Percentiles rank a stretch among this genome's conserved stretches.
phyloP scores from a whole-genome alignment of 2,113 vertebrate species.

The Sialia sialis region DNA sequence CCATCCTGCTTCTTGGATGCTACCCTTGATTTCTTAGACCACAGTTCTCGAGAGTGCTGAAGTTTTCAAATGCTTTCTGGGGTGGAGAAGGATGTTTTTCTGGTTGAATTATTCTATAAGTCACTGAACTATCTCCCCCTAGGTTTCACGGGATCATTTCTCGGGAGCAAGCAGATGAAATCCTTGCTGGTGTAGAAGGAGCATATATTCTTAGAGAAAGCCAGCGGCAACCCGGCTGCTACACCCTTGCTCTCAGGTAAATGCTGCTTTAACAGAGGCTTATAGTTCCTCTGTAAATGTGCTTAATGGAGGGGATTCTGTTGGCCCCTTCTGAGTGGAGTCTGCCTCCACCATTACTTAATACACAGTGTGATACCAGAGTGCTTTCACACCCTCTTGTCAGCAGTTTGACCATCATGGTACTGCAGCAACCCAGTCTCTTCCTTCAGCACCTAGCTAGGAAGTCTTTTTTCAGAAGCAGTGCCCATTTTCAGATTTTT shows the following conservation, averaged over 20 bases:
- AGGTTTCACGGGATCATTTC: constrained; percentile 97
- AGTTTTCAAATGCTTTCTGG: not conserved
- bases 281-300: not conserved
- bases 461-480: not conserved
- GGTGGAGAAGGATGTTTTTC: not conserved
- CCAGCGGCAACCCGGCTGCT: constrained; percentile 92
- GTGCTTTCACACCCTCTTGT: not conserved
- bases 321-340: not conserved
- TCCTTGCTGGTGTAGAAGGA: constrained; percentile 85
- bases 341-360: fast-evolving
- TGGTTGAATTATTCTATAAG: not conserved
- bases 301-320: not conserved
- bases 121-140: not conserved
- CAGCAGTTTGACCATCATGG: not conserved
- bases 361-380: not conserved
- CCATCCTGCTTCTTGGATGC: not conserved
- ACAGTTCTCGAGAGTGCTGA: fast-evolving
- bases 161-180: constrained; percentile 90
- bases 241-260: constrained; percentile 95
- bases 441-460: not conserved
- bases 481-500: not conserved
- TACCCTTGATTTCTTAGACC: not conserved
- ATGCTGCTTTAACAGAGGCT: not conserved
- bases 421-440: not conserved
- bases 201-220: constrained; percentile 97